Conservation (phyloP, 2,797 vertebrate species). For the Lerista edwardsae region DNA sequence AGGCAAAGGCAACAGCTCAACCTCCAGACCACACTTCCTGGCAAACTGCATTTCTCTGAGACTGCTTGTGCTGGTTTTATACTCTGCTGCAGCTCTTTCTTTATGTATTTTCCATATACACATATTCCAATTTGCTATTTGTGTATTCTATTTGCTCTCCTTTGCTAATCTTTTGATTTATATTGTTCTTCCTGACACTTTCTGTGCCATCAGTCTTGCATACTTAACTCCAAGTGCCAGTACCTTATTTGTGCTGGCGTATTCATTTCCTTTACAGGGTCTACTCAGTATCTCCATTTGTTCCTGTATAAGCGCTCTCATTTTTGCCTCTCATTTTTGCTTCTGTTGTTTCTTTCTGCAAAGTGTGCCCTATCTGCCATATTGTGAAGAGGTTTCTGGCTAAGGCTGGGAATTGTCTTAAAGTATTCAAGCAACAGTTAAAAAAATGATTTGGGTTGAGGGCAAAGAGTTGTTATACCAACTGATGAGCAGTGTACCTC, state of each 20-base stretch:
- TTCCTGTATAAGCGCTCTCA: neutral
- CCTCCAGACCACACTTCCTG: too few species aligned
- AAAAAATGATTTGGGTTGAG: neutral
- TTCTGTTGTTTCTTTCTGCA: neutral
- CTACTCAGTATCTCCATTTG: neutral
- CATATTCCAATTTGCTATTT: neutral
- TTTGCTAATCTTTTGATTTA: neutral
- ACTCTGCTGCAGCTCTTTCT: neutral
- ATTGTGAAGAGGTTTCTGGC: neutral
- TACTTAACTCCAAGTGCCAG: neutral
- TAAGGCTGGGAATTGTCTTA: neutral
- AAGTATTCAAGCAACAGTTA: neutral
- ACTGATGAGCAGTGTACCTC: neutral
- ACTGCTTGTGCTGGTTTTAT: neutral
- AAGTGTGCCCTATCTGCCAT: neutral
- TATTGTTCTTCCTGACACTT: too few species aligned
- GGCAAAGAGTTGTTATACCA: neutral
- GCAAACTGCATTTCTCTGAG: neutral
- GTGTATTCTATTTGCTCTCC: neutral
- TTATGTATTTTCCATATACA: too few species aligned
- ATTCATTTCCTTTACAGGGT: neutral
- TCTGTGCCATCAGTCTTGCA: neutral
- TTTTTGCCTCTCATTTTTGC: constrained; percentile 1
- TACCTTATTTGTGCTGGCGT: neutral
- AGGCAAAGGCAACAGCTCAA: too few species aligned